phyloP scores from a whole-genome alignment of 2,797 vertebrate species.

The Apodemus agrarius region DNA sequence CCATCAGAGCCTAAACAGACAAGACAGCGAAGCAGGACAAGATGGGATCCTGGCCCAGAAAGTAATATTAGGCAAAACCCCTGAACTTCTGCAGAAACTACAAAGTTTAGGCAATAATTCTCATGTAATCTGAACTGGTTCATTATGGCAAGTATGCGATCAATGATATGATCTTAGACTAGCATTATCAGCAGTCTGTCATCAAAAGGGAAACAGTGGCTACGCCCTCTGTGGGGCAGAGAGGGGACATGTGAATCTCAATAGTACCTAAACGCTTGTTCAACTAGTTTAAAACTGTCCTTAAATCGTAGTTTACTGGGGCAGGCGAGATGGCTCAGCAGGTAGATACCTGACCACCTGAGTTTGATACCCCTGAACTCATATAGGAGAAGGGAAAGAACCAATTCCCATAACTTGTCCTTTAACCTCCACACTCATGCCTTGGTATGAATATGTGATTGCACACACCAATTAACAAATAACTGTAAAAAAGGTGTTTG shows the following conservation, averaged over 20 bases:
- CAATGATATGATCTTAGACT: neutral
- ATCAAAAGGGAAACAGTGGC: neutral
- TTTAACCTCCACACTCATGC: no score
- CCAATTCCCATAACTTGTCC: neutral
- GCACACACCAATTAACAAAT: neutral
- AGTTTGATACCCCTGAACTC: neutral
- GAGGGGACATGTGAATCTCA: neutral
- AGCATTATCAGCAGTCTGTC: neutral
- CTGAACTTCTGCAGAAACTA: neutral
- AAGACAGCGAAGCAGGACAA: neutral
- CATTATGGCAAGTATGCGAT: neutral
- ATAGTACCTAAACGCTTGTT: neutral
- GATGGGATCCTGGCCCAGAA: neutral
- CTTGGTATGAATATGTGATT: neutral
- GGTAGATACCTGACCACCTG: neutral
- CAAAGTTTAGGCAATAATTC: neutral
- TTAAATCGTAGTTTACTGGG: neutral
- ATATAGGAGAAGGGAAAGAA: neutral
- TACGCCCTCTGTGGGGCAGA: neutral
- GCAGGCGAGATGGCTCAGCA: neutral
- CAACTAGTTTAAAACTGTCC: conserved; percentile 46
- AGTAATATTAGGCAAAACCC: neutral
- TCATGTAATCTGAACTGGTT: neutral
- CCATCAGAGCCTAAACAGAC: neutral
- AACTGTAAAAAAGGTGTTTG: neutral